Conservation (phyloP, 2,113 vertebrate genomes). For the Tympanuchus pallidicinctus region DNA sequence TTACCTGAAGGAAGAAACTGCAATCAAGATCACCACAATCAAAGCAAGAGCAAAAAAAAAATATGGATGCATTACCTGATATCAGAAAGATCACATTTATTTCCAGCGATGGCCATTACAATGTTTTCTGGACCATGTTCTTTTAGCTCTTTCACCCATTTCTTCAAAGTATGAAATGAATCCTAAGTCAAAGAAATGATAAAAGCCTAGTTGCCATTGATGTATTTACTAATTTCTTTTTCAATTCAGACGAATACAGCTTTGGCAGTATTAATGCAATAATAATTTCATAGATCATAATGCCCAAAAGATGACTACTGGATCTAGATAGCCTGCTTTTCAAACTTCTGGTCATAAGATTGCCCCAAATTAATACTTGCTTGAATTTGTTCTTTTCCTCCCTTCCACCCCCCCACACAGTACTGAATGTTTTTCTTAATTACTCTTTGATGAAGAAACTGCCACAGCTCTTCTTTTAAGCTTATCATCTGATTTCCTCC, state of each 20-base stretch:
- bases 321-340: neutral
- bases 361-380: neutral
- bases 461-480: neutral
- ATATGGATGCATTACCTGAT: conserved; percentile 83
- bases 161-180: conserved; percentile 98
- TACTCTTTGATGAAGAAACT: neutral
- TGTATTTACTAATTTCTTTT: neutral
- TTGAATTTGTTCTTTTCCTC: neutral
- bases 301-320: neutral
- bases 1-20: neutral
- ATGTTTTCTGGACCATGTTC: conserved; percentile 98
- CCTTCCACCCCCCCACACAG: neutral
- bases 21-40: neutral
- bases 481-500: neutral
- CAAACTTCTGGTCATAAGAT: neutral
- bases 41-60: neutral
- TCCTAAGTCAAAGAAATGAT: conserved; percentile 82
- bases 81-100: conserved; percentile 97
- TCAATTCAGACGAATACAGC: neutral
- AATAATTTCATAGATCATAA: neutral
- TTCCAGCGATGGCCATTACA: conserved; percentile 97
- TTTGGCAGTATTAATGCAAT: neutral
- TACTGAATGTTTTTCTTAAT: neutral
- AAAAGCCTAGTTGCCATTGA: neutral
- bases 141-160: conserved; percentile 98